Percentiles rank a stretch among this genome's conserved stretches.
Conservation (phyloP, 2,113 vertebrate genomes). For the Rhynchomys soricoides region DNA sequence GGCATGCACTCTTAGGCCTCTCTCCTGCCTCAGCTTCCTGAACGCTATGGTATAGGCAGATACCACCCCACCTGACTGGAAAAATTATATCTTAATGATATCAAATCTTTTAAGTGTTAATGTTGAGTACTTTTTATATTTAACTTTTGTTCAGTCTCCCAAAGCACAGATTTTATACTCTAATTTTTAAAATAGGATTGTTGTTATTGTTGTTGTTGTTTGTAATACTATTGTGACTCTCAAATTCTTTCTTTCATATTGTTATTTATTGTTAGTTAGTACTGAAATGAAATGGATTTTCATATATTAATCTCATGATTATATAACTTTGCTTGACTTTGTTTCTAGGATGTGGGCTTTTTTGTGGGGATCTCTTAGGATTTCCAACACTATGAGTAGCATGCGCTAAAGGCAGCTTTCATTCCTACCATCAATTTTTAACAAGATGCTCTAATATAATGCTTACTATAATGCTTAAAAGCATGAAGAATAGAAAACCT, state of each 20-base stretch:
- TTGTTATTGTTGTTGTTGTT: not conserved
- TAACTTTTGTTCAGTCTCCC: not conserved
- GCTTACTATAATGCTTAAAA: not conserved
- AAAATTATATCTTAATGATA: not conserved
- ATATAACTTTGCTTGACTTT: not conserved
- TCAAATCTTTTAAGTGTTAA: not conserved
- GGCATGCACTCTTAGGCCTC: not conserved
- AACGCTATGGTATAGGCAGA: not conserved
- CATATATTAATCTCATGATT: not conserved
- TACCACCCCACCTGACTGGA: not conserved
- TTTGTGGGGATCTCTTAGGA: not conserved
- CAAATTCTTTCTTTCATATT: not conserved
- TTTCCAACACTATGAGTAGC: not conserved
- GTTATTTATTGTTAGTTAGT: not conserved
- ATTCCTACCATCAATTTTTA: not conserved
- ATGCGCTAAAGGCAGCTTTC: not conserved
- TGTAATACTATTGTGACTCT: not conserved
- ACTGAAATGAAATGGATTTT: not conserved
- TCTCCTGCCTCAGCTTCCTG: not conserved
- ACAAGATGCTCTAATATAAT: not conserved
- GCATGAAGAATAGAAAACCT: not conserved
- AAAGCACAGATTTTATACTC: not conserved
- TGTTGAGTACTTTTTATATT: not conserved
- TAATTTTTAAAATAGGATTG: not conserved
- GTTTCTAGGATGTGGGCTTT: not conserved